Conservation (phyloP, 2,797 vertebrate genomes). For the Smutsia gigantea region DNA sequence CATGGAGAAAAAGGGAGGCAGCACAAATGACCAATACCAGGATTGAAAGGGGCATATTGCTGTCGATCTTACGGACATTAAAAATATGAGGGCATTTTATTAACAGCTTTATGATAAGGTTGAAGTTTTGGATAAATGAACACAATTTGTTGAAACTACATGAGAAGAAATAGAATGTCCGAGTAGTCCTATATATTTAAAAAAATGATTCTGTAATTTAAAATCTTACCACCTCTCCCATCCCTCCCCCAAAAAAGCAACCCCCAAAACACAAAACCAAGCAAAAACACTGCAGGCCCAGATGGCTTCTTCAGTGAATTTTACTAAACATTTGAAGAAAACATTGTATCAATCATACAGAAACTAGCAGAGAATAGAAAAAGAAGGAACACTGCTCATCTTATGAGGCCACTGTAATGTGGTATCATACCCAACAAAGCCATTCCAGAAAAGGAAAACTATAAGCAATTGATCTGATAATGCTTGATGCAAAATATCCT, state of each 20-base stretch:
- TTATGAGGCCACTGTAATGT: neutral
- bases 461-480: neutral
- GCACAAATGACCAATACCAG: neutral
- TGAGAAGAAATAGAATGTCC: constrained; percentile 28
- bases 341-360: neutral
- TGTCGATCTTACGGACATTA: neutral
- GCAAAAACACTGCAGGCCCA: neutral
- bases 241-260: neutral
- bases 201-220: constrained; percentile 7
- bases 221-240: neutral
- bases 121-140: constrained; percentile 36
- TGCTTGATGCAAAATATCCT: neutral
- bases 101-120: constrained; percentile 5
- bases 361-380: constrained; percentile 21
- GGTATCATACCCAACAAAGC: neutral
- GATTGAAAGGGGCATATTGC: neutral
- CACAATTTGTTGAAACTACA: neutral
- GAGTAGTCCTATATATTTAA: neutral
- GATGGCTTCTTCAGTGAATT: constrained; percentile 7
- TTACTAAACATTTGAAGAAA: constrained; percentile 16
- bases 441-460: neutral
- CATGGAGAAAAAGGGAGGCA: neutral
- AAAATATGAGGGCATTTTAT: neutral
- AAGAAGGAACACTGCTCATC: neutral
- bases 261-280: neutral